Percentiles rank a stretch among this genome's conserved stretches.
phyloP scores from a whole-genome alignment of 2,113 vertebrate species.

The Deroptyus accipitrinus region DNA sequence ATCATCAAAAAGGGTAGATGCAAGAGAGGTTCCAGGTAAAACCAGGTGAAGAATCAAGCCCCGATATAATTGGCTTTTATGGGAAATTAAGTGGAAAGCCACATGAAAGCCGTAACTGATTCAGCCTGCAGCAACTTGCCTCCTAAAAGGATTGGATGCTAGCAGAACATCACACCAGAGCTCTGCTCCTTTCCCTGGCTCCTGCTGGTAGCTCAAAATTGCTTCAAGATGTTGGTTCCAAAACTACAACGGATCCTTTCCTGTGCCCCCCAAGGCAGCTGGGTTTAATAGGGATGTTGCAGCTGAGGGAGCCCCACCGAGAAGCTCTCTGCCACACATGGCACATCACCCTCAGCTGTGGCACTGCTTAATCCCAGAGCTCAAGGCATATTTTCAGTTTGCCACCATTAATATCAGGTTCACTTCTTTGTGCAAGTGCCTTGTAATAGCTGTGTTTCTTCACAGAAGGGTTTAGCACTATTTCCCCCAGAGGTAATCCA shows the following conservation, averaged over 20 bases:
- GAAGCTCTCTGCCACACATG: not conserved
- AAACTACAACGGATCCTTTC: slow-evolving; percentile 18
- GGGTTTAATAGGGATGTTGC: not conserved
- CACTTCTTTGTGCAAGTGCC: not conserved
- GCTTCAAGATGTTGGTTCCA: slow-evolving; percentile 43
- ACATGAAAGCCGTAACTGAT: slow-evolving; percentile 30
- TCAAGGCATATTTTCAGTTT: not conserved
- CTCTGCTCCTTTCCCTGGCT: slow-evolving; percentile 13
- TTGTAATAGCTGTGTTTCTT: slow-evolving; percentile 31
- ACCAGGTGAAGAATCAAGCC: slow-evolving; percentile 19
- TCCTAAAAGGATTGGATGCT: slow-evolving; percentile 8
- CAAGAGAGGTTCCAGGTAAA: slow-evolving; percentile 19
- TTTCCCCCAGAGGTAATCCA: slow-evolving; percentile 9
- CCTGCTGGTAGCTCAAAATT: slow-evolving; percentile 35
- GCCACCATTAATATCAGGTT: not conserved
- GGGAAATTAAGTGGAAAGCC: slow-evolving; percentile 20
- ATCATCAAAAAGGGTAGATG: not conserved
- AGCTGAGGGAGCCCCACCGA: not conserved
- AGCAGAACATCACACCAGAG: not conserved
- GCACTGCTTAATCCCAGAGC: not conserved
- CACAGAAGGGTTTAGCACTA: not conserved
- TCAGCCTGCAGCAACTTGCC: slow-evolving; percentile 31
- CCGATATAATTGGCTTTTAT: slow-evolving; percentile 1
- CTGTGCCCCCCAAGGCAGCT: not conserved
- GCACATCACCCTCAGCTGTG: not conserved